A percentile compares a stretch with the other conserved stretches of the same genome.
These are phyloP conservation scores for Archocentrus centrarchus DNA, from an alignment of 2,113 vertebrate genomes.

Conservation along the genomic window DNA sequence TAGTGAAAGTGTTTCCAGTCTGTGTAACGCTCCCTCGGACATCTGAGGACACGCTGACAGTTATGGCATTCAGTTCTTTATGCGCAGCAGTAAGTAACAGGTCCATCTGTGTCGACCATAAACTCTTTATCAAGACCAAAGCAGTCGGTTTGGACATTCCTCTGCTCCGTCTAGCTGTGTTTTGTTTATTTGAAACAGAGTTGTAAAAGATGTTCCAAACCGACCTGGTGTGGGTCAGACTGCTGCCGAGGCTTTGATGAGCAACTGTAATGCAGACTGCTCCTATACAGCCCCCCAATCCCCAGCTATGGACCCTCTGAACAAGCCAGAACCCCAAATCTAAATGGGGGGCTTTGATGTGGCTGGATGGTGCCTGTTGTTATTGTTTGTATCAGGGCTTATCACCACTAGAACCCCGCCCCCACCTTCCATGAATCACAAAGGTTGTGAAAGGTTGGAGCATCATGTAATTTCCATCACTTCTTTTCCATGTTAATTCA, in stretches of 20 bases:
- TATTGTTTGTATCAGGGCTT: slow-evolving; percentile 84
- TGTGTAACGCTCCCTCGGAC: slow-evolving; percentile 31
- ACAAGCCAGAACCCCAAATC: slow-evolving; percentile 36
- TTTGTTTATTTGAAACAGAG: slow-evolving; percentile 61
- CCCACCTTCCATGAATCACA: neutral
- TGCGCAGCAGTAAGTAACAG: slow-evolving; percentile 18
- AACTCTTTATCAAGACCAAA: slow-evolving; percentile 65
- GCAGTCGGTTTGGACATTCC: slow-evolving; percentile 46
- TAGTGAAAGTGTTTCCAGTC: slow-evolving; percentile 41
- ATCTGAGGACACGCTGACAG: slow-evolving; percentile 43
- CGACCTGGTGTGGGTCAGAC: slow-evolving; percentile 48
- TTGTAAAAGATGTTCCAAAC: slow-evolving; percentile 59
- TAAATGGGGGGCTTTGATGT: slow-evolving; percentile 87
- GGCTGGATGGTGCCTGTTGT: slow-evolving; percentile 78
- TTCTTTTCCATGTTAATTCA: neutral
- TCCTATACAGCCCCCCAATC: neutral
- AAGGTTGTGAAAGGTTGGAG: neutral
- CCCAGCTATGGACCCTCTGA: neutral
- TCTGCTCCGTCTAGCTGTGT: slow-evolving; percentile 13
- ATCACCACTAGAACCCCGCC: slow-evolving; percentile 53
- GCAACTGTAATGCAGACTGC: slow-evolving; percentile 32
- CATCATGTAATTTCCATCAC: neutral
- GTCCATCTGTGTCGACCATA: slow-evolving; percentile 37
- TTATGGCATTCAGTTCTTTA: slow-evolving; percentile 42
- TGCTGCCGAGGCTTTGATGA: slow-evolving; percentile 64